Percentiles rank a stretch among this genome's conserved stretches.
These are phyloP conservation scores for Harpegnathos saltator DNA, from an alignment of 1,140 invertebrate genomes.

Conservation along the genomic window DNA sequence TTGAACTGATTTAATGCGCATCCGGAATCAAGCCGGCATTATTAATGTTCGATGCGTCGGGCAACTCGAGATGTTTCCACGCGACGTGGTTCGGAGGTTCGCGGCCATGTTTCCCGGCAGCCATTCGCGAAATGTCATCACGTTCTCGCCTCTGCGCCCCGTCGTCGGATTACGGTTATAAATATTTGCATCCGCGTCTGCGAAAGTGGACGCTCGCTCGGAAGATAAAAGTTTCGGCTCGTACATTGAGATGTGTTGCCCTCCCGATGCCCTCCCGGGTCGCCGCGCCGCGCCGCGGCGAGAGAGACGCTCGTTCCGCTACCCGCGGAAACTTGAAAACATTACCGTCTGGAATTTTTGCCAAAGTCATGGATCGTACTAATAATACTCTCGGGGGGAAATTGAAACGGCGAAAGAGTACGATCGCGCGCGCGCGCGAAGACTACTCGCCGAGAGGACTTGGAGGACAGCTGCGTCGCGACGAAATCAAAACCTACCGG, in stretches of 20 bases:
- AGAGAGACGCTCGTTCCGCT: too few relatives aligned
- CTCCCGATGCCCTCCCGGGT: too few relatives aligned
- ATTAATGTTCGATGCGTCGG: slow-evolving; percentile 32
- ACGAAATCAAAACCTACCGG: slow-evolving; percentile 46
- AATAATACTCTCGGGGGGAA: slow-evolving; percentile 47
- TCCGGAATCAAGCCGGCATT: slow-evolving; percentile 31
- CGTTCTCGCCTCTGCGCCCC: slow-evolving; percentile 1
- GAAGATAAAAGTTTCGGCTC: slow-evolving; percentile 29
- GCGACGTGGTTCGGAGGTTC: too few relatives aligned
- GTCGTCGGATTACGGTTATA: slow-evolving; percentile 21
- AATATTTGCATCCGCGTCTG: slow-evolving; percentile 6
- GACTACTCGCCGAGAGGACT: background rate
- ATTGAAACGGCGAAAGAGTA: slow-evolving; percentile 42
- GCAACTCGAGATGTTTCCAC: background rate
- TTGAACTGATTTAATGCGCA: slow-evolving; percentile 55
- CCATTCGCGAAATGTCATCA: slow-evolving; percentile 15
- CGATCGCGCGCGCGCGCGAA: background rate
- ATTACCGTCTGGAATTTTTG: slow-evolving; percentile 60
- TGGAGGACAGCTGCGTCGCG: slow-evolving; percentile 25
- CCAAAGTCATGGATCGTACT: slow-evolving; percentile 49
- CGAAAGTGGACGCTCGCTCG: background rate
- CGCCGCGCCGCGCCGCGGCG: too few relatives aligned
- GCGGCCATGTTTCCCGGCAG: too few relatives aligned
- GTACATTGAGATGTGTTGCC: background rate
- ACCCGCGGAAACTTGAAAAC: slow-evolving; percentile 29